A percentile compares a stretch with the other conserved stretches of the same genome.
These are phyloP conservation scores for Hirundichthys speculiger DNA, from an alignment of 2,113 vertebrate genomes.

Conservation along the genomic window DNA sequence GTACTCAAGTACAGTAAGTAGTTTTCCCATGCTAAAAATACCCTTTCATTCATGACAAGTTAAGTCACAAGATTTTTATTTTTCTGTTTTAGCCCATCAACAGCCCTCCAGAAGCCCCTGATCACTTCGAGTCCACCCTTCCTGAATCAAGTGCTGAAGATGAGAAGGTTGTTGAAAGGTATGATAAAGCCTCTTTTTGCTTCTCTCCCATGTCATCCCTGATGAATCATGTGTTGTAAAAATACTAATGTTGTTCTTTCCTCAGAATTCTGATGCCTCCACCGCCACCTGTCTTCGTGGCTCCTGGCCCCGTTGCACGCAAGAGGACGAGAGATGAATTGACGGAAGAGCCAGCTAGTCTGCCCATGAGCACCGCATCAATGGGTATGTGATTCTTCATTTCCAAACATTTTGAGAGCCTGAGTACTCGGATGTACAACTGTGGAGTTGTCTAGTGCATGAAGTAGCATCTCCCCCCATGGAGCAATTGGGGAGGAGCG, in stretches of 20 bases:
- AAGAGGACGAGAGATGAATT: conserved; percentile 69
- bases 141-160: conserved; percentile 38
- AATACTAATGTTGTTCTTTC: conserved; percentile 3
- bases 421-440: conserved; percentile 23
- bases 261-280: conserved; percentile 81
- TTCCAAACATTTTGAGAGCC: conserved; percentile 8
- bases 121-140: conserved; percentile 33
- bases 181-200: conserved; percentile 3
- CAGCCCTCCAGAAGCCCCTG: conserved; percentile 43
- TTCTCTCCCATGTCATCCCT: not conserved
- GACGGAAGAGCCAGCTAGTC: conserved; percentile 17
- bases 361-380: conserved; percentile 10
- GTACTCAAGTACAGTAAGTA: too few species aligned
- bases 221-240: not conserved
- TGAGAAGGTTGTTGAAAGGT: conserved; percentile 71
- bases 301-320: conserved; percentile 41
- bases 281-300: conserved; percentile 58
- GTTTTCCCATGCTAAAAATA: too few species aligned
- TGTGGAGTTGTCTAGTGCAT: conserved; percentile 52
- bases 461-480: conserved; percentile 62
- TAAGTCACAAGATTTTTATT: conserved; percentile 5
- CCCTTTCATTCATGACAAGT: too few species aligned
- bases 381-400: conserved; percentile 61
- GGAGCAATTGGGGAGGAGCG: conserved; percentile 70
- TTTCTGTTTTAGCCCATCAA: conserved; percentile 41